Conservation (phyloP, 1,140 invertebrate species). For the roundworm (Caenorhabditis elegans) region DNA sequence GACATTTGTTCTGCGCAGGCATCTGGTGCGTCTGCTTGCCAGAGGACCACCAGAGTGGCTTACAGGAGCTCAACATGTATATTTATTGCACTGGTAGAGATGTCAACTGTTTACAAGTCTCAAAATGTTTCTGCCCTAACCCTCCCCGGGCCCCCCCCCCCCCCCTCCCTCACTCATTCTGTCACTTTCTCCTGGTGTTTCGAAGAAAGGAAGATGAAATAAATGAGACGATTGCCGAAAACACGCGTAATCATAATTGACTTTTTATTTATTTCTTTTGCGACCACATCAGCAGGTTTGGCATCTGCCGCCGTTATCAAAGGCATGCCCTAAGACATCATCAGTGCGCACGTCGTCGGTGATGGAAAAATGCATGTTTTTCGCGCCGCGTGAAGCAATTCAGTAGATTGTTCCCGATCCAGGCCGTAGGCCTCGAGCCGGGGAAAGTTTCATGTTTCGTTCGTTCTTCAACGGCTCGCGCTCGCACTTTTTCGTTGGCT, state of each 20-base stretch:
- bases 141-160: too few species aligned
- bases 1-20: not conserved
- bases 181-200: not conserved
- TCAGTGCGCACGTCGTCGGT: not conserved
- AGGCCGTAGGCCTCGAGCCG: too few species aligned
- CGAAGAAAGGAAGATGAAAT: not conserved
- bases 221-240: not conserved
- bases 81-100: not conserved
- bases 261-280: not conserved
- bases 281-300: slow-evolving; percentile 28
- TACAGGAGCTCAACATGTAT: too few species aligned
- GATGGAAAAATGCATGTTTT: not conserved
- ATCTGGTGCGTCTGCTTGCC: slow-evolving; percentile 18
- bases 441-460: slow-evolving; percentile 22
- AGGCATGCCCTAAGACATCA: not conserved
- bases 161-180: not conserved
- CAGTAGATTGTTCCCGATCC: not conserved
- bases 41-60: not conserved
- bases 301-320: slow-evolving; percentile 17
- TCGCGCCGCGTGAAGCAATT: not conserved
- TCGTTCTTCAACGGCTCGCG: not conserved
- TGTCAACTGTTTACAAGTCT: slow-evolving; percentile 7
- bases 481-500: slow-evolving; percentile 27
- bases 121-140: not conserved
- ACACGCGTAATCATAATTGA: slow-evolving; percentile 32